Percentiles rank a stretch among this genome's conserved stretches.
Conservation (phyloP, 1,140 invertebrate species). For the Nautilus pompilius region DNA sequence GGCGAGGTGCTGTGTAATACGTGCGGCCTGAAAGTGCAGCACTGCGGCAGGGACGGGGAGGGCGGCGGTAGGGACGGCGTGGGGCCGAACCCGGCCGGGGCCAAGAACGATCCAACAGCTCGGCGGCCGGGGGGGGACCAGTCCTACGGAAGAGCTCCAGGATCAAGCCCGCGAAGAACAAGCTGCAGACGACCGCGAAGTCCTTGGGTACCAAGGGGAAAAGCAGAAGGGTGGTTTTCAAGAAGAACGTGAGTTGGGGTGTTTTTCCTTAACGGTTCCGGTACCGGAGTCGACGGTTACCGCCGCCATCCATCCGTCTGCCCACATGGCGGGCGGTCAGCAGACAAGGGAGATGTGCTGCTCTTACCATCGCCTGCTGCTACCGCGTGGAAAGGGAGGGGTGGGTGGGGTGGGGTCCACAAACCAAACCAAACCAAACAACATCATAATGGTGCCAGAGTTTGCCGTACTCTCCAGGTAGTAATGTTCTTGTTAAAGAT, state of each 20-base stretch:
- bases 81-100: constrained; percentile 8
- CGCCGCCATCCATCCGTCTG: too few species aligned
- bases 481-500: too few species aligned
- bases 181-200: constrained; percentile 61
- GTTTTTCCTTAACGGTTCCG: neutral
- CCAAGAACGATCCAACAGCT: constrained; percentile 13
- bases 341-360: neutral
- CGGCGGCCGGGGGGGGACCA: constrained; percentile 10
- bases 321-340: too few species aligned
- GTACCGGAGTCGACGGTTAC: too few species aligned
- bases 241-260: constrained; percentile 63
- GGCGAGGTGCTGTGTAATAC: constrained; percentile 64
- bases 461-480: too few species aligned
- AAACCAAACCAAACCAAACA: too few species aligned
- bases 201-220: constrained; percentile 65
- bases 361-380: neutral
- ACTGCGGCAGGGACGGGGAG: constrained; percentile 14
- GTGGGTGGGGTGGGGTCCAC: too few species aligned
- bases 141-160: constrained; percentile 51
- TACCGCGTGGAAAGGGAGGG: too few species aligned
- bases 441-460: too few species aligned
- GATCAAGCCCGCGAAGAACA: constrained; percentile 55
- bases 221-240: constrained; percentile 75
- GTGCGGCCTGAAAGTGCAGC: constrained; percentile 55
- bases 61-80: constrained; percentile 4